These are phyloP conservation scores for Cynocephalus volans DNA, from an alignment of 2,113 vertebrate species.

Conservation along the genomic window DNA sequence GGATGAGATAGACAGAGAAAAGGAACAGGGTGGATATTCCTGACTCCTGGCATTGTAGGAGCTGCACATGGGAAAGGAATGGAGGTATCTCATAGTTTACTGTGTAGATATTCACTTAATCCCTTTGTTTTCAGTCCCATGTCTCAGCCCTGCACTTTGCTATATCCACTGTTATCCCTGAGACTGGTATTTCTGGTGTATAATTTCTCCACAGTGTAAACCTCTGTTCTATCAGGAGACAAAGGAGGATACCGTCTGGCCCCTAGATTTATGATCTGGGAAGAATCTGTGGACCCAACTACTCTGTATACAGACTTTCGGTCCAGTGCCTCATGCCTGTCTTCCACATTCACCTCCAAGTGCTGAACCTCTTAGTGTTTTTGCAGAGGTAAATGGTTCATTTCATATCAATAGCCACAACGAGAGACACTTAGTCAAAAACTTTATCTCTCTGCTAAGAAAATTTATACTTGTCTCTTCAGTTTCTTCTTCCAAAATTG, in stretches of 20 bases:
- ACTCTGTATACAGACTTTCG: too few species aligned
- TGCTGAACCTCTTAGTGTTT: not conserved
- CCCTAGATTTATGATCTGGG: accelerated
- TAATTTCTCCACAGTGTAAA: not conserved
- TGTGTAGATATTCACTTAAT: not conserved
- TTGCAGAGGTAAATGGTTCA: not conserved
- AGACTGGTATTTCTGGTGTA: accelerated
- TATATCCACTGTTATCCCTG: not conserved
- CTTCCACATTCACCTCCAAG: not conserved
- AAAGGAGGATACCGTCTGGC: too few species aligned
- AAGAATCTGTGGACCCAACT: accelerated
- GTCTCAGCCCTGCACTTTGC: not conserved
- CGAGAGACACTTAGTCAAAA: not conserved
- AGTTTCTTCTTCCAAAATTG: not conserved
- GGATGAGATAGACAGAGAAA: not conserved
- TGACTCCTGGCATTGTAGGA: not conserved
- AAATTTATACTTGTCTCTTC: not conserved
- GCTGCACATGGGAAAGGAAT: not conserved
- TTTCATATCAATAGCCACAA: not conserved
- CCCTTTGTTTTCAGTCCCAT: not conserved
- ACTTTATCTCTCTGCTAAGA: not conserved
- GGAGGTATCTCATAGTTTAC: accelerated
- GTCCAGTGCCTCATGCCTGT: too few species aligned
- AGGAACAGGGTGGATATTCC: not conserved
- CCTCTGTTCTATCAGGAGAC: not conserved